Evolutionary conservation across 2,113 vertebrate species (phyloP), one percentile per base, ranked within the genome.

Genomic region (Nansenia antarctica): DNA sequence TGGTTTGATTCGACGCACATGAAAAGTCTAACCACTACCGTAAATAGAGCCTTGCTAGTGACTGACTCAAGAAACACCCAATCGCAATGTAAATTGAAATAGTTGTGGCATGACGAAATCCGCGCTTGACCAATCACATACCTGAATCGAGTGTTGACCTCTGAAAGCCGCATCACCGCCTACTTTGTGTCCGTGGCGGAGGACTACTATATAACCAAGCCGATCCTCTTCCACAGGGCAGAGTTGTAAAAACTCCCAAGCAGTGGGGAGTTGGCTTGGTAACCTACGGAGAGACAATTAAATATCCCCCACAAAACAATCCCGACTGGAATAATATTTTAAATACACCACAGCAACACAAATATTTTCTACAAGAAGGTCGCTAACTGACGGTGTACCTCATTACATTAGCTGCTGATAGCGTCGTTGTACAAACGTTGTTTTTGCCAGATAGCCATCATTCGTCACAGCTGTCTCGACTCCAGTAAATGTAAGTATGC

Each of bases 191-290:
- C 89, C 86, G 86, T 88, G 90, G 89, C 90, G 89, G 89, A 91
- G 84, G 85, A 78, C 65, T 74, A 74, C 86, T 92, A 92, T 94
- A 93, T 86, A 93, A 77, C 34, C 72, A 75, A 67, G 80, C 3
- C 80, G 77, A 82, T 70, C 65, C 72, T 11, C 18, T 85, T 90
- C 86, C 82, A 89, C 89, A 90, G 87, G 90, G 87, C 86, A 92
- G 91, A 93, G 92, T 92, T 92, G 91, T 92, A 89, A 91, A 88
- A 90, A 87, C 91, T 93, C 91, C 90, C 89, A 76, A 85, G 87
- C 86, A 79, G 87, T 73, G 81, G 90, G 90, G 90, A 90, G 87
- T 84, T 9, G 47, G 53, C 3, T 15, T 39, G 30, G 1, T 15
- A 76, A 37, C 64, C 34, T 67, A 69, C 2, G 15, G 58, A 15